Base-by-base conservation (phyloP, 2,113 vertebrate genomes). In the Cynoglossus semilaevis region DNA sequence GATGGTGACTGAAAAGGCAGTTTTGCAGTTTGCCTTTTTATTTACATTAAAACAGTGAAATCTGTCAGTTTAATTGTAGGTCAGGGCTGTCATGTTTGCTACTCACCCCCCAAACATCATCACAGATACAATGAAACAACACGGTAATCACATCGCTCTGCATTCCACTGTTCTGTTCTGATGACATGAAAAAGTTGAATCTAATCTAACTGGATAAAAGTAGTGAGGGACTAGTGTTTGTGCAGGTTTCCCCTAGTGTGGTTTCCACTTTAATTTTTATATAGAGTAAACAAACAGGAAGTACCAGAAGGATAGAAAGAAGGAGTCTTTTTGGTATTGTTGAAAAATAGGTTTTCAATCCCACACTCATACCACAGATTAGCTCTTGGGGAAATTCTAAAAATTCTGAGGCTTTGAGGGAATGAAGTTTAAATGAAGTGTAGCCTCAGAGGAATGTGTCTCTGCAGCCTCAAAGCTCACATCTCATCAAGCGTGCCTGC, bases 381-480 rank as follows among this genome's bases (percentile, higher is more conserved):
- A 59, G 54, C 1, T 59, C 1, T 58, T n/a, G 7, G 29, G 2
- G 51, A 78, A 56, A 41, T 43, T 67, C 15, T 18, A 15, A 58
- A 63, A 48, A 36, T 47, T 19, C 51, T 14, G 42, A 40, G 6
- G 35, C 15, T 72, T 43, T 18, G 29, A 29, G 51, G 55, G 42
- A 12, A 46, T 17, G 12, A 69, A 60, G 54, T 57, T 58, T 45
- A 17, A 35, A 18, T 8, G 1, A 48, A 51, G 59, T 37, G 51
- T 42, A 76, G 58, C 59, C 69, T 69, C 19, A 53, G 72, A 72
- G 57, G 53, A 18, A 42, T 5, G 14, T 5, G n/a, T 11, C 40
- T 55, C 42, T 48, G 4, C 4, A 45, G 47, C 41, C 22, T 52
- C 22, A 1, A 1, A 17, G 43, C 50, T 60, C 51, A 11, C 50